Percentiles rank a stretch among this genome's conserved stretches.
phyloP scores from a whole-genome alignment of 2,797 vertebrate genomes.

The Heteromormyrus szaboi region DNA sequence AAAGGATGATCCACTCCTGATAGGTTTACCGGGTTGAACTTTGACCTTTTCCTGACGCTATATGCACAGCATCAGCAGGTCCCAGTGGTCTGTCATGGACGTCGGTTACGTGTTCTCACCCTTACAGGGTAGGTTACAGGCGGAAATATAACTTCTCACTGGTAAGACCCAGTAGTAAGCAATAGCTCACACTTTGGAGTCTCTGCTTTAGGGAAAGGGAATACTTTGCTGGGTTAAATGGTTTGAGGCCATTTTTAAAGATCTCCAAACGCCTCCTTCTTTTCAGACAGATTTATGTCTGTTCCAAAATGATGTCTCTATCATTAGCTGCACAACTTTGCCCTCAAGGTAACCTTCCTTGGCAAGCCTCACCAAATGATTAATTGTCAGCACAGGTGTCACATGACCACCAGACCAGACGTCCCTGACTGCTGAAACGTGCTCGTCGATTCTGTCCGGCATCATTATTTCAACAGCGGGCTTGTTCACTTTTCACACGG shows the following conservation, averaged over 20 bases:
- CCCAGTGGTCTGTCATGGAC: constrained; percentile 22
- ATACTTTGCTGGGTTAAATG: neutral
- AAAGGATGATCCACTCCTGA: constrained; percentile 30
- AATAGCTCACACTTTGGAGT: neutral
- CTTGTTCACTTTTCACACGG: neutral
- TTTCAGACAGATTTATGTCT: neutral
- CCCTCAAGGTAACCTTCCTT: neutral
- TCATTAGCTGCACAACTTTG: neutral
- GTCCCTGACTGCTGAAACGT: neutral
- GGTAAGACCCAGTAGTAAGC: neutral
- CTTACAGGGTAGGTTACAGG: neutral
- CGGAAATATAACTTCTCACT: neutral
- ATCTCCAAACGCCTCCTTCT: neutral
- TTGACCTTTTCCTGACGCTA: constrained; percentile 47
- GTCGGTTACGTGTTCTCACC: no score
- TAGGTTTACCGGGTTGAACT: constrained; percentile 40
- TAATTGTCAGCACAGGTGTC: neutral
- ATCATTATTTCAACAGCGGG: neutral
- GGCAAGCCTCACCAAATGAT: neutral
- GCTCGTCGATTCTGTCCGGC: neutral
- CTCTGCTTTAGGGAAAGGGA: neutral
- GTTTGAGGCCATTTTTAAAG: neutral
- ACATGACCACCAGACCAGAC: neutral
- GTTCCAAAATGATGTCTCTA: neutral
- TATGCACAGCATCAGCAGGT: constrained; percentile 3